Conservation (phyloP, 1,140 invertebrate genomes). For the Tetramorium alpestre region DNA sequence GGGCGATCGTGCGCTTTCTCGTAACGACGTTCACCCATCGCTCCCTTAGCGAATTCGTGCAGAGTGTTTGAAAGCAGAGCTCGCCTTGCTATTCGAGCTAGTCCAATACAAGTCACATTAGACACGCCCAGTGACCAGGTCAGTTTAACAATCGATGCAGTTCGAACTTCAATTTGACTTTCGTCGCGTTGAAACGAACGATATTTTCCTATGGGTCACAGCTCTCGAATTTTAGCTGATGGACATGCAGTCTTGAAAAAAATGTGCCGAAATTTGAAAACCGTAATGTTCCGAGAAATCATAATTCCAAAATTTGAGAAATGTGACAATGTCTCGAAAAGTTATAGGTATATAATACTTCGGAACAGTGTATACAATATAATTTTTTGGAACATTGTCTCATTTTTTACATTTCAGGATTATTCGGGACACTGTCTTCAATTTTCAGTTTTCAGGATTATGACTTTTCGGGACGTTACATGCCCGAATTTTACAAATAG, state of each 20-base stretch:
- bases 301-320: no score
- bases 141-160: conserved; percentile 38
- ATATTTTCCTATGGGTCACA: not conserved
- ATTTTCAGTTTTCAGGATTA: no score
- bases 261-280: no score
- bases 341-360: no score
- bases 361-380: no score
- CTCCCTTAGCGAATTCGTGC: not conserved
- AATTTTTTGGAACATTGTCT: no score
- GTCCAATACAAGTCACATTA: conserved; percentile 14
- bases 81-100: not conserved
- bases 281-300: no score
- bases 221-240: not conserved
- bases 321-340: no score
- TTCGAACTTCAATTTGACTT: not conserved
- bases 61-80: conserved; percentile 53
- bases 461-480: no score
- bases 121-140: not conserved
- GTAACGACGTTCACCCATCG: not conserved
- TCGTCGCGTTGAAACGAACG: not conserved
- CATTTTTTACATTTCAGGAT: no score
- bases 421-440: no score
- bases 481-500: not conserved
- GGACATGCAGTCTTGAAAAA: no score
- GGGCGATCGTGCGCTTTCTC: conserved; percentile 42